Conservation (phyloP, 2,797 vertebrate species). For the Acipenser ruthenus region DNA sequence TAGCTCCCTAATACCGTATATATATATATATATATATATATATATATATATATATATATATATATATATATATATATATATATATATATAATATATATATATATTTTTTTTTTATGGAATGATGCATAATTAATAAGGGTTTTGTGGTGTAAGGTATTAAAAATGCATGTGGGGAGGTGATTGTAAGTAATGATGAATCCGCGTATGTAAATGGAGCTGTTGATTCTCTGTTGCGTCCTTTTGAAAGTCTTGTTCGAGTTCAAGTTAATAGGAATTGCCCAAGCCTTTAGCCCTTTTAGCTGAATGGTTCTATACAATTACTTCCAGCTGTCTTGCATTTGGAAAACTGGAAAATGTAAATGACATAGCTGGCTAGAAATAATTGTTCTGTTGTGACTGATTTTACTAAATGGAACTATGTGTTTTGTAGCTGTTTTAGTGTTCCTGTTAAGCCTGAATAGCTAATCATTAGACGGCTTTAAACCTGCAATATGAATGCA, state of each 20-base stretch:
- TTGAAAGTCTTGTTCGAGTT: not conserved
- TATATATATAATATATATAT: too few species aligned
- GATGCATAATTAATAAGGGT: not conserved
- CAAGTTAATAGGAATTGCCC: not conserved
- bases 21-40: too few species aligned
- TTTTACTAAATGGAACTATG: not conserved
- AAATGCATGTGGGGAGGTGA: not conserved
- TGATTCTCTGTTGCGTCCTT: not conserved
- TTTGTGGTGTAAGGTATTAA: not conserved
- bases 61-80: too few species aligned
- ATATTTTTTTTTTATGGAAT: not conserved
- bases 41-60: too few species aligned
- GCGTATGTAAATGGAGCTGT: not conserved
- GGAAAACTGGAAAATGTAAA: constrained; percentile 1
- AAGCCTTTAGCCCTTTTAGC: not conserved
- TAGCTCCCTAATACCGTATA: not conserved
- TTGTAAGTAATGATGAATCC: not conserved
- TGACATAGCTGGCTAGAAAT: not conserved
- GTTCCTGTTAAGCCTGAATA: not conserved
- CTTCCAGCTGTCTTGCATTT: not conserved
- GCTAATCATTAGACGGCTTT: too few species aligned
- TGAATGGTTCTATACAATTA: not conserved
- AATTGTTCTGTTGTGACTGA: not conserved
- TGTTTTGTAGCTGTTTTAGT: not conserved
- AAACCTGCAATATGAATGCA: too few species aligned